Evolutionary conservation across 2,797 vertebrate species (phyloP), one percentile per base, ranked within the genome.

Genomic region (Telmatherina bonti): DNA sequence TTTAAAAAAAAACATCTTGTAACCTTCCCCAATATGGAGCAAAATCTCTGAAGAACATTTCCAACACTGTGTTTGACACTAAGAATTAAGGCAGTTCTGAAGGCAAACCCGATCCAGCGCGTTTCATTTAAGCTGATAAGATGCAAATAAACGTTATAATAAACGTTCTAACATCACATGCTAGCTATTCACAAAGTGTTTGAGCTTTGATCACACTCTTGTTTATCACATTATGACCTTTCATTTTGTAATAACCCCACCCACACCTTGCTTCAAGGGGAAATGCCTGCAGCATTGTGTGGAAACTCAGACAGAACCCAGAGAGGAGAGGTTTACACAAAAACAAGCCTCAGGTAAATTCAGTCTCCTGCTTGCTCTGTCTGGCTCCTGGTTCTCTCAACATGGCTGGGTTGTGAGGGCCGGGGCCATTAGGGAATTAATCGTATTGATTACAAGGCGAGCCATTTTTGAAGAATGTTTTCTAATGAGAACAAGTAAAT

Each of bases 391-490:
- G 18, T 64, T 75, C 62, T 72, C 74, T 73, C 79, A 26, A 31
- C 58, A 18, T 53, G 62, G 65, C 64, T 11, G 24, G 61, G 54
- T 80, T 76, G 63, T 81, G 82, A 72, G 64, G 63, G 65, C 35
- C 49, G 0, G 12, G 38, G 59, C 88, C 88, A 91, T 91, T 89
- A 92, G 84, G 79, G 83, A 85, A 91, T 90, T 89, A 87, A 85
- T 88, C 83, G 70, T 89, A 92, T 92, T 74, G 90, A 92, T 92
- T 88, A 83, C 67, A 24, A 81, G 69, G 71, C 22, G 5, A 76
- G 75, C 60, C 35, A 51, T 73, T 82, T 76, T 51, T 74, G 84
- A 78, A 78, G 69, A 81, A 83, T 83, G 88, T 82, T 87, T 86
- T 64, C 88, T 86, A 90, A 93, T 89, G 74, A 85, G 79, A 84